Evolutionary conservation across 2,113 vertebrate species (phyloP).

Genomic region (Aythya baeri): DNA sequence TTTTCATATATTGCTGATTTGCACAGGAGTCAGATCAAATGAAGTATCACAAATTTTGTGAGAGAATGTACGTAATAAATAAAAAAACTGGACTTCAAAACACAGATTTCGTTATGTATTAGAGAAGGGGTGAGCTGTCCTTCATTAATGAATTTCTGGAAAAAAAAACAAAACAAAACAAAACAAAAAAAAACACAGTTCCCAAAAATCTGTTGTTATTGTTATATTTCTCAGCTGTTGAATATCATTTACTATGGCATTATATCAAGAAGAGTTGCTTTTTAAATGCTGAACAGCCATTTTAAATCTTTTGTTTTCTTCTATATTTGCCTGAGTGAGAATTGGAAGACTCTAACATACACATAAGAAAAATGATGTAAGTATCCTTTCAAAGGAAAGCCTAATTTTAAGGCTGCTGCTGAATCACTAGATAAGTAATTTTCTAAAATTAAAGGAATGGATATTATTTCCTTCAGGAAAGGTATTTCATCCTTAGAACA

Average conservation of each 20-base stretch:
- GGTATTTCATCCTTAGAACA: background rate
- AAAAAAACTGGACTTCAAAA: background rate
- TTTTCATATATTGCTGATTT: background rate
- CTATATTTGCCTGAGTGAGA: background rate
- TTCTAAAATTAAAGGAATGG: background rate
- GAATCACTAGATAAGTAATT: background rate
- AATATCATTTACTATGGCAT: background rate
- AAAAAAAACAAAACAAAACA: background rate
- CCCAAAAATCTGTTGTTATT: background rate
- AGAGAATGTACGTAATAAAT: background rate
- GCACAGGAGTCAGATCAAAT: background rate
- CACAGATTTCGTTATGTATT: background rate
- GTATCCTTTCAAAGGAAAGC: background rate
- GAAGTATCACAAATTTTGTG: background rate
- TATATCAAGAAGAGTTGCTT: background rate
- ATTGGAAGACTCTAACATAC: background rate
- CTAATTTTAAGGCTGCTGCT: background rate
- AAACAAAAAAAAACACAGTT: background rate
- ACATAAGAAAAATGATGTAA: background rate
- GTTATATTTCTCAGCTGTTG: background rate
- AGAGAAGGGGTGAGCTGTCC: background rate
- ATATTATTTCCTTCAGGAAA: background rate
- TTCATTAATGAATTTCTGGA: background rate
- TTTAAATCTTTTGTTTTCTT: background rate
- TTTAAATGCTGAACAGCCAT: background rate